Evolutionary conservation across 2,888 invertebrate species (phyloP), one percentile per base, ranked within the genome.

Genomic region (Ectemnius continuus): DNA sequence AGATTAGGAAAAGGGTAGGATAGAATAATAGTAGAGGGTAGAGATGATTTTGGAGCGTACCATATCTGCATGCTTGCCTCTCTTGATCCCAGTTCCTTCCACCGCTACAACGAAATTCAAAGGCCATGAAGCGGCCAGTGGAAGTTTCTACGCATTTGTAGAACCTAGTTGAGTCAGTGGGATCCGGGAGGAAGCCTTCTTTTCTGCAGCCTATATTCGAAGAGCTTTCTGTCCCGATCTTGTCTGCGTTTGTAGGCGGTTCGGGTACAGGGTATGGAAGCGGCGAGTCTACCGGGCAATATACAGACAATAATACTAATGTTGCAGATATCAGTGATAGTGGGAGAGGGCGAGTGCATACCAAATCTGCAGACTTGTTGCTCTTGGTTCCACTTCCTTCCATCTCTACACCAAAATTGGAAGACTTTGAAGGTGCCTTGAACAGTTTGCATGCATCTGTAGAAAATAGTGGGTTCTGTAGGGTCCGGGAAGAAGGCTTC

Each of bases 381-480:
- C 13, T 5, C 14, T 2, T 26, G 52, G 18, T 65, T 6, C 57
- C 65, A 65, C 20, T 18, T 57, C 4, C 56, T 45, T 4, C 48
- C 63, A 20, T 5, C 23, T 11, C 14, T 20, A 11, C 63, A 69
- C n/a, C 16, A 28, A 20, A 63, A 63, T n/a, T 63, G 48, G 14
- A 59, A 59, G 13, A 36, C 3, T 23, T 26, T 4, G 28, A 46
- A 63, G 18, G 13, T 4, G 1, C 57, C 46, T n/a, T 23, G 28
- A 14, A 13, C 13, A 2, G 11, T 28, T 0, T 1, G 5, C 0
- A 82, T 61, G 59, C 84, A 84, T 57, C 73, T 67, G 52, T 81
- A 79, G 47, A 78, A 84, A 20, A 69, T 81, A 0, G 61, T 48
- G 57, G 77, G 78, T 18, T 84, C 61, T 0, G n/a, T 14, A 0